phyloP scores from a whole-genome alignment of 2,113 vertebrate genomes.

The Pithys albifrons region DNA sequence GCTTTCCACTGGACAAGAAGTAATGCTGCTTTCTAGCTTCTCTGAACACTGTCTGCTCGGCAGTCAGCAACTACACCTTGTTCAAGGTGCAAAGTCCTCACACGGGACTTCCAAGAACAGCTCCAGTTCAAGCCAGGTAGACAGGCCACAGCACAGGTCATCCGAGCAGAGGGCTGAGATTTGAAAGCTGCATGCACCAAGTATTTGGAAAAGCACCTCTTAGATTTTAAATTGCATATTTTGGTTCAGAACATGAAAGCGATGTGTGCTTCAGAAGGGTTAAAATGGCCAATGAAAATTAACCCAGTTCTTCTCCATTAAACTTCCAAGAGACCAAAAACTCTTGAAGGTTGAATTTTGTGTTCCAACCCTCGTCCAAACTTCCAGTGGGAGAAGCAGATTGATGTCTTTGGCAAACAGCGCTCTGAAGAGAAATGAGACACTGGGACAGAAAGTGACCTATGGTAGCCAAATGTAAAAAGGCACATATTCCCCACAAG shows the following conservation, averaged over 20 bases:
- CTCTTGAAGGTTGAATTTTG: background rate
- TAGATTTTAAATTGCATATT: constrained; percentile 67
- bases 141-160: background rate
- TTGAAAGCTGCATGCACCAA: constrained; percentile 61
- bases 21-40: constrained; percentile 31
- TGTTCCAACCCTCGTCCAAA: background rate
- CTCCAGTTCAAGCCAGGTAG: background rate
- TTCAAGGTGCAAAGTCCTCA: constrained; percentile 4
- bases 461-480: constrained; percentile 72
- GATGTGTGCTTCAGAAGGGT: constrained; percentile 44
- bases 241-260: constrained; percentile 64
- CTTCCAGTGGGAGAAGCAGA: constrained; percentile 4
- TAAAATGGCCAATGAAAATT: constrained; percentile 34
- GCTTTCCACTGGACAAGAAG: background rate
- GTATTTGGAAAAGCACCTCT: constrained; percentile 68
- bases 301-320: background rate
- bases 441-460: constrained; percentile 67
- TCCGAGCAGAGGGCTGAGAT: background rate
- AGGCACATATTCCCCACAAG: constrained; percentile 74
- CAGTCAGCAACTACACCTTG: background rate
- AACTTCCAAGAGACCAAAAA: background rate
- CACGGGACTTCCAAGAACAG: background rate
- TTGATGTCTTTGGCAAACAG: constrained; percentile 75
- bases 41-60: background rate
- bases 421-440: constrained; percentile 61